phyloP scores from a whole-genome alignment of 1,140 invertebrate species.

The Scylla paramamosain region DNA sequence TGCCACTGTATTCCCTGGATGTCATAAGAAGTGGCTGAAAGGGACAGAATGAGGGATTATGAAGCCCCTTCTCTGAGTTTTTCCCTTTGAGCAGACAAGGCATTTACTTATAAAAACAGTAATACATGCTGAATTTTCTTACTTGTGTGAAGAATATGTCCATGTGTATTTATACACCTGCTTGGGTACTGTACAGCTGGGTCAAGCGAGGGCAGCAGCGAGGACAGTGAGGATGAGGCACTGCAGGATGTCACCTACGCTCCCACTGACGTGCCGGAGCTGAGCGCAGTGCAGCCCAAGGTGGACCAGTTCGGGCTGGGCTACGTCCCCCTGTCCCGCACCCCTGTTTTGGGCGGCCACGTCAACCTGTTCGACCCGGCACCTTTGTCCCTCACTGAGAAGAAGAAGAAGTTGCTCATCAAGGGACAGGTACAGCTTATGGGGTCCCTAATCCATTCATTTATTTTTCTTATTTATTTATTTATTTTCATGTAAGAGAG shows the following conservation, averaged over 20 bases:
- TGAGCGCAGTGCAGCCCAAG: slow-evolving; percentile 86
- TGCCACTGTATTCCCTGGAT: no score
- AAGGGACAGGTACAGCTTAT: slow-evolving; percentile 84
- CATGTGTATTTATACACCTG: no score
- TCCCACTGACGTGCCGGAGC: slow-evolving; percentile 90
- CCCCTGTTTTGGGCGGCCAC: slow-evolving; percentile 82
- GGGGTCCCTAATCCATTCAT: background rate
- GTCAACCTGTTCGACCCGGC: slow-evolving; percentile 79
- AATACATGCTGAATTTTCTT: no score
- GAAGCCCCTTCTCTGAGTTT: no score
- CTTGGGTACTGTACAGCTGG: background rate
- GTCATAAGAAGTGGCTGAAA: no score
- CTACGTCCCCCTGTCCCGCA: slow-evolving; percentile 90
- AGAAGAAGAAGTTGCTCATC: slow-evolving; percentile 88
- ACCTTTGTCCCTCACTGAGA: slow-evolving; percentile 82
- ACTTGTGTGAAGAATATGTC: no score
- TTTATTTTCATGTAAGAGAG: background rate
- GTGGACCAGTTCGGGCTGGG: slow-evolving; percentile 91
- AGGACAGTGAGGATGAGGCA: slow-evolving; percentile 63
- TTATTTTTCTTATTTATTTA: slow-evolving; percentile 27
- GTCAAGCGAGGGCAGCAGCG: slow-evolving; percentile 15
- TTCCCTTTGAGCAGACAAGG: no score
- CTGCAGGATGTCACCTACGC: slow-evolving; percentile 86
- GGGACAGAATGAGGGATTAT: no score
- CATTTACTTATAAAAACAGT: no score